Percentiles rank a stretch among this genome's conserved stretches.
Evolutionary conservation across 1,140 invertebrate species (phyloP).

Genomic region (Heliconius eleuchia): DNA sequence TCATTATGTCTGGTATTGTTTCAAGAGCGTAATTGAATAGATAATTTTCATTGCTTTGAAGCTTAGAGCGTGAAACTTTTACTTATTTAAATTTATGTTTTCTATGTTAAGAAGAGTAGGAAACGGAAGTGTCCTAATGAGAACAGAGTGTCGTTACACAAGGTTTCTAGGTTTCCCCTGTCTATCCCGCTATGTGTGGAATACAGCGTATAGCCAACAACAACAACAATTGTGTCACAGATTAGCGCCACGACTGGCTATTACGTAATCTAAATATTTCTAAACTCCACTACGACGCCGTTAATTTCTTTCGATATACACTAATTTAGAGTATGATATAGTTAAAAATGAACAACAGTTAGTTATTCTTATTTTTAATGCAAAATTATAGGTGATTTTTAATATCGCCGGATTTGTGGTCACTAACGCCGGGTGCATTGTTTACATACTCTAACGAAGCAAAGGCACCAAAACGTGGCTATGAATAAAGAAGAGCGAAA

Average conservation of each 20-base stretch:
- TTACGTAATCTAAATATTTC: too few relatives aligned
- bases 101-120: too few relatives aligned
- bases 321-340: not conserved
- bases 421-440: constrained; percentile 14
- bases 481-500: constrained; percentile 7
- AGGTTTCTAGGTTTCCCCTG: too few relatives aligned
- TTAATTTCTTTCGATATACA: too few relatives aligned
- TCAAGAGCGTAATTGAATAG: not conserved
- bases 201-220: too few relatives aligned
- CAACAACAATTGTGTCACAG: too few relatives aligned
- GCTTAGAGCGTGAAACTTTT: not conserved
- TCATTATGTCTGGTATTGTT: not conserved
- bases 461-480: constrained; percentile 16
- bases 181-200: too few relatives aligned
- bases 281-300: not conserved
- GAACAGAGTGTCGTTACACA: too few relatives aligned
- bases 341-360: not conserved
- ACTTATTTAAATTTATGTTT: too few relatives aligned
- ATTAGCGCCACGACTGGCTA: too few relatives aligned
- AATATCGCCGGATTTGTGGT: constrained; percentile 15
- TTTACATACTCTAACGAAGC: constrained; percentile 31
- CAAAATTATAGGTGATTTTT: not conserved
- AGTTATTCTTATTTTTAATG: not conserved
- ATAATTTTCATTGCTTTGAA: not conserved
- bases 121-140: too few relatives aligned